Conservation (phyloP, 2,888 invertebrate genomes). For the Eristalis arbustorum region DNA sequence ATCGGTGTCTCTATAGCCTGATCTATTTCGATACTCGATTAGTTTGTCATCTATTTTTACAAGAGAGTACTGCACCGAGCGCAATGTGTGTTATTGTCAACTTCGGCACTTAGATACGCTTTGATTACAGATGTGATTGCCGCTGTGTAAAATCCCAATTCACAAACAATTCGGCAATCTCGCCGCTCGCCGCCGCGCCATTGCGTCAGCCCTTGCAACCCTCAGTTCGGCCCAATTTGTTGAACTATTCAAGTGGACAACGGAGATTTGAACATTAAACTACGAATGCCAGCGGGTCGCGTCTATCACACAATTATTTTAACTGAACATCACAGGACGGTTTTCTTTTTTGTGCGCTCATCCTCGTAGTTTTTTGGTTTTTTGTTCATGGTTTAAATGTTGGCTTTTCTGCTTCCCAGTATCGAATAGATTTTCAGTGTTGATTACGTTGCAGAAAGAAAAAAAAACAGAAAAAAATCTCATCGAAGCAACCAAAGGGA, state of each 20-base stretch:
- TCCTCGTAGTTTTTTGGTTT: background rate
- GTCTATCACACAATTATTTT: slow-evolving; percentile 44
- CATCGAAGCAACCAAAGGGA: background rate
- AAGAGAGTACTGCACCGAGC: slow-evolving; percentile 10
- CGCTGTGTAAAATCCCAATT: background rate
- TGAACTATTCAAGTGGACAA: slow-evolving; percentile 42
- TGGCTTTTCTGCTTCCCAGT: slow-evolving; percentile 21
- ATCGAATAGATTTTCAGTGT: slow-evolving; percentile 46
- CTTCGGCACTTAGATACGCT: slow-evolving; percentile 50
- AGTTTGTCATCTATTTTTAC: slow-evolving; percentile 58
- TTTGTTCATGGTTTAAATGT: slow-evolving; percentile 27
- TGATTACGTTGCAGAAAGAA: slow-evolving; percentile 49
- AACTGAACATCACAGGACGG: slow-evolving; percentile 7
- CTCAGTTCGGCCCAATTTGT: slow-evolving; percentile 2
- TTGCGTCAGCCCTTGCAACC: background rate
- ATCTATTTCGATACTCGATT: slow-evolving; percentile 63
- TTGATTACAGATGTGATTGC: slow-evolving; percentile 18
- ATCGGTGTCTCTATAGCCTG: slow-evolving; percentile 23
- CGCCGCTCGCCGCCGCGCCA: slow-evolving; percentile 25
- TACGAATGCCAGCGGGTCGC: slow-evolving; percentile 45
- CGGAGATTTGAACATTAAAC: slow-evolving; percentile 43
- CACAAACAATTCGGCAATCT: slow-evolving; percentile 36
- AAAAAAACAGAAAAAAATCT: background rate
- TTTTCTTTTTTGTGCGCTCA: slow-evolving; percentile 5
- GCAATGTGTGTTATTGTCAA: slow-evolving; percentile 39